phyloP scores from a whole-genome alignment of 2,797 vertebrate genomes.

The Pachyuromys duprasi region DNA sequence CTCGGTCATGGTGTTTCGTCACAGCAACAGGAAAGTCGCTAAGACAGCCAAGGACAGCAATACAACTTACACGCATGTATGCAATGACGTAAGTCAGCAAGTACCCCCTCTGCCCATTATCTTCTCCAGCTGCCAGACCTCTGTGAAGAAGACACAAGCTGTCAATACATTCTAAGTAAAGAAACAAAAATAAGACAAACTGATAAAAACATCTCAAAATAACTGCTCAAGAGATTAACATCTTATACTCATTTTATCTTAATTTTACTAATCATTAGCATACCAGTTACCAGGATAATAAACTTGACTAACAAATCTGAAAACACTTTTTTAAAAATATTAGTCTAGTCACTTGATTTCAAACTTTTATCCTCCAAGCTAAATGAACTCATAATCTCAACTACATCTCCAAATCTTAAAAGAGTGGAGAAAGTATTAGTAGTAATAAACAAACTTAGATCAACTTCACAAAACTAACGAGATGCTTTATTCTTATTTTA shows the following conservation, averaged over 20 bases:
- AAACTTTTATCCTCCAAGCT: conserved; percentile 48
- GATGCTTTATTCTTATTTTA: conserved; percentile 32
- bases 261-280: conserved; percentile 54
- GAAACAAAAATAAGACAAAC: conserved; percentile 54
- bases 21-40: background rate
- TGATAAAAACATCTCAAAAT: conserved; percentile 12
- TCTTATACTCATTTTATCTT: conserved; percentile 53
- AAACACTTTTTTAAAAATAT: conserved; percentile 39
- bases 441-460: background rate
- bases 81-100: conserved; percentile 99
- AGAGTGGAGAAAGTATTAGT: background rate
- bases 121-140: conserved; percentile 98
- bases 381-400: conserved; percentile 54
- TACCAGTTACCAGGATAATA: conserved; percentile 43
- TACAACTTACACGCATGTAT: conserved; percentile 96
- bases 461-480: conserved; percentile 36
- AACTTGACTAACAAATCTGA: conserved; percentile 44
- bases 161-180: conserved; percentile 69
- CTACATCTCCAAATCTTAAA: conserved; percentile 22
- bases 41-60: conserved; percentile 2
- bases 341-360: conserved; percentile 60
- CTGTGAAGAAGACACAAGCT: conserved; percentile 89
- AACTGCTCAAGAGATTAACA: conserved; percentile 63
- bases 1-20: background rate
- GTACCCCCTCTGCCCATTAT: conserved; percentile 99